Evolutionary conservation across 2,888 invertebrate genomes (phyloP), one percentile per base, ranked within the genome.

Genomic region (Leptopilina myrica): DNA sequence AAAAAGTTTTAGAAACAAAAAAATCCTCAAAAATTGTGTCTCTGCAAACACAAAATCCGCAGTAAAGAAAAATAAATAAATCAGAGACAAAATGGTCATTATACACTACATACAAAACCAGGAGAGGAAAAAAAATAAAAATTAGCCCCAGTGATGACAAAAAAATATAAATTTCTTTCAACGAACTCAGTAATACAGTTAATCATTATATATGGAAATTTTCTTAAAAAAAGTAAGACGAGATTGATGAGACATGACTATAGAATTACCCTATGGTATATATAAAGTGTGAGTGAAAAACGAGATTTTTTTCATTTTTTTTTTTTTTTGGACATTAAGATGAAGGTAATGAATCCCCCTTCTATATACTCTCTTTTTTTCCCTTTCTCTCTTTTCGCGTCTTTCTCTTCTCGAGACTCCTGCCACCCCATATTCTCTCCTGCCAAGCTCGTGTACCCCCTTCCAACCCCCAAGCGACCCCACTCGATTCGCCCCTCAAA

Each of bases 401-500:
- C 82, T 78, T 80, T 79, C 81, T 81, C 80, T 82, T 40, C 82
- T 84, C 83, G 79, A 82, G 84, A 85, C 84, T 85, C 80, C 86
- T 86, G 82, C 79, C 81, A 79, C 80, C 79, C 80, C 82, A 80
- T 82, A 9, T 9, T 46, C 20, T 20, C 20, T 81, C 79, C 76
- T 56, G 69, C 76, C 76, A 84, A 82, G 85, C 87, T 85, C 84
- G 82, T 49, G 49, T 82, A 78, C 82, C 84, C 65, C 79, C 85
- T 83, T 83, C 83, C 82, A 93, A 93, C 33, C 33, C 33, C 33
- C 33, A 93, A 93, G 93, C 93, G 93, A 94, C 94, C 94, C 94
- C 94, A 94, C 94, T 94, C 94, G 95, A 95, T 95, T 95, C 95
- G 94, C 95, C 95, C 95, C 95, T 91, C 95, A 95, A 95, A 95